Percentiles rank a stretch among this genome's conserved stretches.
Evolutionary conservation across 1,140 invertebrate genomes (phyloP).

Genomic region (Epicauta chinensis): DNA sequence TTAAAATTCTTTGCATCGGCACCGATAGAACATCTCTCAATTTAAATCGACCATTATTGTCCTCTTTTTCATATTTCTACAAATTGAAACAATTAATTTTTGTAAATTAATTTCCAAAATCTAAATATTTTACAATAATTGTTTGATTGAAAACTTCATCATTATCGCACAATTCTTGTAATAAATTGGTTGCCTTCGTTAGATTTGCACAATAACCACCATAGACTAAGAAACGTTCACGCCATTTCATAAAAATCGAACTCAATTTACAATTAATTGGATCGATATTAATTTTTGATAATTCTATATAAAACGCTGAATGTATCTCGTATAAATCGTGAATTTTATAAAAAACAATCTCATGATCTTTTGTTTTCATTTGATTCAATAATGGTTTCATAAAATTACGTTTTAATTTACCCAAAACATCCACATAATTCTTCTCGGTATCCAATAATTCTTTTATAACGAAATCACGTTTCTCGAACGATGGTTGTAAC

Average conservation of each 20-base stretch:
- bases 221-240: conserved; percentile 87
- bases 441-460: conserved; percentile 95
- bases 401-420: conserved; percentile 79
- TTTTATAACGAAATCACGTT: conserved; percentile 91
- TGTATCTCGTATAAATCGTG: conserved; percentile 86
- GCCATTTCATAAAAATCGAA: conserved; percentile 82
- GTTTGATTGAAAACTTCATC: conserved; percentile 28
- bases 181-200: conserved; percentile 66
- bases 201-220: conserved; percentile 94
- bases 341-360: conserved; percentile 82
- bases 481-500: conserved; percentile 60
- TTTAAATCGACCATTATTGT: conserved; percentile 93
- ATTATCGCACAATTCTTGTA: conserved; percentile 67
- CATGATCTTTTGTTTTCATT: conserved; percentile 67
- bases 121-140: conserved; percentile 33
- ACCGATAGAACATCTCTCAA: conserved; percentile 91
- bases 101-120: not conserved
- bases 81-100: conserved; percentile 30
- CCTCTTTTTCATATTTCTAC: conserved; percentile 84
- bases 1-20: conserved; percentile 96
- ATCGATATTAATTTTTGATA: conserved; percentile 62
- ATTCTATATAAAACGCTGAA: conserved; percentile 70
- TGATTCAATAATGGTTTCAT: conserved; percentile 66
- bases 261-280: conserved; percentile 46
- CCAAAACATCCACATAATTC: conserved; percentile 92